These are phyloP conservation scores for Crambe crambe DNA, from an alignment of 37 sponge, comb jelly and placozoan genomes.

Conservation along the genomic window DNA sequence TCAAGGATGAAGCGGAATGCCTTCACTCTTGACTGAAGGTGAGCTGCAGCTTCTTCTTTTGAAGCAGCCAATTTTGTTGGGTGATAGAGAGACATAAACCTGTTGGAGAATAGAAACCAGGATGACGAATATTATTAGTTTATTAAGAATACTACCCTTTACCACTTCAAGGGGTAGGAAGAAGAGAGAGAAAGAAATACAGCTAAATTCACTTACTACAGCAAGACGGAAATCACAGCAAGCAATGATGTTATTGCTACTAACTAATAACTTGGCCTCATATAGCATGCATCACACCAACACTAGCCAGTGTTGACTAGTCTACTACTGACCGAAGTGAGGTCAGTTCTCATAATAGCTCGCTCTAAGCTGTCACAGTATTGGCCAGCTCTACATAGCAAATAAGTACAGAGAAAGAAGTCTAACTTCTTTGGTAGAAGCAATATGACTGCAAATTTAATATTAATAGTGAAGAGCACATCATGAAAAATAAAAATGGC, in stretches of 20 bases:
- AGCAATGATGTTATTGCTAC: not conserved
- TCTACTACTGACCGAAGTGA: conserved; percentile 23
- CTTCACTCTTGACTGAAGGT: conserved; percentile 36
- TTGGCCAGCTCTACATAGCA: conserved; percentile 9
- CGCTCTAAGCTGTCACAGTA: conserved; percentile 18
- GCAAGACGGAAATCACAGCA: not conserved
- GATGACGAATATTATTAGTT: too few relatives aligned
- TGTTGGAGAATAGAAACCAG: conserved; percentile 10
- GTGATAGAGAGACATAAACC: conserved; percentile 72
- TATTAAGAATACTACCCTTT: too few relatives aligned
- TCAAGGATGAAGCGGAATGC: conserved; percentile 43
- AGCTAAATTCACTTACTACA: conserved; percentile 6
- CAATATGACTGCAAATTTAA: not conserved
- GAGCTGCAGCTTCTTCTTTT: conserved; percentile 5
- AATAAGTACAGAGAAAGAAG: not conserved
- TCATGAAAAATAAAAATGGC: not conserved
- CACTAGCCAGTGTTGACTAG: too few relatives aligned
- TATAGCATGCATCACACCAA: too few relatives aligned
- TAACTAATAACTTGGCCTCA: not conserved
- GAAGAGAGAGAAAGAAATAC: not conserved
- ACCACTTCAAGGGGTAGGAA: too few relatives aligned
- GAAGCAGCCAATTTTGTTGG: conserved; percentile 31
- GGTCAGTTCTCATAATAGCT: not conserved
- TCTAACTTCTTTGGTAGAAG: too few relatives aligned
- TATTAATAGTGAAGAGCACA: not conserved